These are phyloP conservation scores for Pogona vitticeps DNA, from an alignment of 2,113 vertebrate species.

Conservation along the genomic window DNA sequence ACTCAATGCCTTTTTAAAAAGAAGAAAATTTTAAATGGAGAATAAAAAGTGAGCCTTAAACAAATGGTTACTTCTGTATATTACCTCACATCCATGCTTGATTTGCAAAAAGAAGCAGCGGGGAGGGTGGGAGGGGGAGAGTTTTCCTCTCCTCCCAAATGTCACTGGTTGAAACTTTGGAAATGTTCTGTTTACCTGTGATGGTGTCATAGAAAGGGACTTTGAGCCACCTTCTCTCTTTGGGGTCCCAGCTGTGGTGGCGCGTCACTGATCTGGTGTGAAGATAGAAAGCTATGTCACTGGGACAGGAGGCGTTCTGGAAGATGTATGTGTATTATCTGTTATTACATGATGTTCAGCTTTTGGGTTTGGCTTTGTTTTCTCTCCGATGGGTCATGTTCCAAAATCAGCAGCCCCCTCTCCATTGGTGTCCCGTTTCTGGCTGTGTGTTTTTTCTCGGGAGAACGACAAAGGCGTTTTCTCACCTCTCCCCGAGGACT, in stretches of 20 bases:
- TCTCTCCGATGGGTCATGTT: constrained; percentile 62
- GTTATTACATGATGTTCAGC: background rate
- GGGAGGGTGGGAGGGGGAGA: background rate
- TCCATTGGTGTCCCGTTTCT: constrained; percentile 72
- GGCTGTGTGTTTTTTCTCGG: constrained; percentile 68
- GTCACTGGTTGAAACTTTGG: constrained; percentile 73
- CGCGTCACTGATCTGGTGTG: constrained; percentile 38
- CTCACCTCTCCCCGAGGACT: constrained; percentile 54
- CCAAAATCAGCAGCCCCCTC: constrained; percentile 66
- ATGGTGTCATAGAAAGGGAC: constrained; percentile 76
- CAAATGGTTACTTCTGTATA: constrained; percentile 84
- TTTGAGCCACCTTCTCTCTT: constrained; percentile 64
- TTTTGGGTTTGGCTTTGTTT: background rate
- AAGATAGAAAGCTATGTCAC: constrained; percentile 53
- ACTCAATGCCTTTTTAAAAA: constrained; percentile 87
- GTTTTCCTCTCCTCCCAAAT: constrained; percentile 72
- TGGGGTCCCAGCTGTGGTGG: constrained; percentile 63
- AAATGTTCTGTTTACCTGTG: constrained; percentile 77
- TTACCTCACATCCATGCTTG: constrained; percentile 83
- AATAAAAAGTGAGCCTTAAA: constrained; percentile 87
- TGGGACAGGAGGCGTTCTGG: constrained; percentile 53
- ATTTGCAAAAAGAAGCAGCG: constrained; percentile 64
- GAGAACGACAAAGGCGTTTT: constrained; percentile 74
- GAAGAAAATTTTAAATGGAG: constrained; percentile 83
- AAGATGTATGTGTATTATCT: constrained; percentile 36